phyloP scores from a whole-genome alignment of 2,113 vertebrate genomes.

The Hippocampus comes region DNA sequence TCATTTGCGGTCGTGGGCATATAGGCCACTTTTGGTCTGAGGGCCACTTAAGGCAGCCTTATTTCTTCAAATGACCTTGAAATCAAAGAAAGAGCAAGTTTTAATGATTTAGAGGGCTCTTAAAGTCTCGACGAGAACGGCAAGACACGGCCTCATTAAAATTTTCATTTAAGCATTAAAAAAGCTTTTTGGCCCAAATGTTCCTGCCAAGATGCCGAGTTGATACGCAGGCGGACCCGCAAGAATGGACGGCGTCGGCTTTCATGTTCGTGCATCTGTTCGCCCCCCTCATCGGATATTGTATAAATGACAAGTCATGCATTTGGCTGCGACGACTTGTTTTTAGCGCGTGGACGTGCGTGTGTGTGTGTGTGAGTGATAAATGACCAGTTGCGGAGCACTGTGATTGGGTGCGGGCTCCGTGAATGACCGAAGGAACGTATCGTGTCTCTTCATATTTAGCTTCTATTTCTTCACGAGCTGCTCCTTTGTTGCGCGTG shows the following conservation, averaged over 20 bases:
- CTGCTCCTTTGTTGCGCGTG: conserved; percentile 49
- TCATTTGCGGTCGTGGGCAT: conserved; percentile 70
- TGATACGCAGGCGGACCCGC: conserved; percentile 50
- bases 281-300: conserved; percentile 38
- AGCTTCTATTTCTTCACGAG: conserved; percentile 58
- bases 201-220: conserved; percentile 60
- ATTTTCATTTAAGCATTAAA: conserved; percentile 72
- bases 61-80: conserved; percentile 73
- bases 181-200: conserved; percentile 70
- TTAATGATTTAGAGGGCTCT: conserved; percentile 73
- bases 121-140: conserved; percentile 60
- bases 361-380: conserved; percentile 43
- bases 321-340: conserved; percentile 49
- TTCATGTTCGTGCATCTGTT: conserved; percentile 51
- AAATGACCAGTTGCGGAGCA: conserved; percentile 40
- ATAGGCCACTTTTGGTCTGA: conserved; percentile 69
- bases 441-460: conserved; percentile 63
- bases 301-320: conserved; percentile 50
- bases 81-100: conserved; percentile 72
- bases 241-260: conserved; percentile 47
- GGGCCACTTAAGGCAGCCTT: conserved; percentile 70
- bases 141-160: conserved; percentile 70
- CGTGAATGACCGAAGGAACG: conserved; percentile 59
- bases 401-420: conserved; percentile 50
- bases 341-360: not conserved